phyloP scores from a whole-genome alignment of 2,888 invertebrate species.

The Bugulina stolonifera region DNA sequence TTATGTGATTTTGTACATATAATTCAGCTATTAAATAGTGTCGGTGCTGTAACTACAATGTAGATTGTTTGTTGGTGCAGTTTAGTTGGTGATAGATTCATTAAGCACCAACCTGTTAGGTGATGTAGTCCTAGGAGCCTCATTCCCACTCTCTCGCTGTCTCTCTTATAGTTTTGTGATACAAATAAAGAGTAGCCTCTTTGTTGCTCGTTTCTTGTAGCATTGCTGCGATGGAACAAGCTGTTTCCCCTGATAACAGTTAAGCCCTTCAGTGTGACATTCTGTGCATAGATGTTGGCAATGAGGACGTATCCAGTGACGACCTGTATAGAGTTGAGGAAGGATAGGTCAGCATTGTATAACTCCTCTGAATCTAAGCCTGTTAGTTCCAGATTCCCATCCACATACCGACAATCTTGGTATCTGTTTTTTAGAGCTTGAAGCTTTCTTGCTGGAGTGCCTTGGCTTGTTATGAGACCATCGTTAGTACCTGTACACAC shows the following conservation, averaged over 20 bases:
- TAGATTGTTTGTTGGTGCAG: too few relatives aligned
- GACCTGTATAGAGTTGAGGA: slow-evolving; percentile 81
- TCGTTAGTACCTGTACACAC: slow-evolving; percentile 14
- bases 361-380: slow-evolving; percentile 65
- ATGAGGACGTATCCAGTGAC: slow-evolving; percentile 94
- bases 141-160: slow-evolving; percentile 11
- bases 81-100: too few relatives aligned
- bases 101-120: slow-evolving; percentile 16
- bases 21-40: too few relatives aligned
- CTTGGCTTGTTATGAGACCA: neutral
- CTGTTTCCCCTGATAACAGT: slow-evolving; percentile 91
- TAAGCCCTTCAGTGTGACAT: slow-evolving; percentile 76
- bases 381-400: slow-evolving; percentile 94
- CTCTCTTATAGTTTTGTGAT: slow-evolving; percentile 36
- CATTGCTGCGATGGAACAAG: slow-evolving; percentile 63
- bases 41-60: too few relatives aligned
- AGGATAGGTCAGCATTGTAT: slow-evolving; percentile 73
- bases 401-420: slow-evolving; percentile 95
- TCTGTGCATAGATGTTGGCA: slow-evolving; percentile 78
- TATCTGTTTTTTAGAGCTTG: slow-evolving; percentile 58
- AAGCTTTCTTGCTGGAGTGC: neutral
- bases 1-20: too few relatives aligned
- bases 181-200: slow-evolving; percentile 44
- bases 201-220: too few relatives aligned
- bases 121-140: neutral